Evolutionary conservation across 1,140 invertebrate species (phyloP), one percentile per base, ranked within the genome.

Genomic region (Tachypleus tridentatus): DNA sequence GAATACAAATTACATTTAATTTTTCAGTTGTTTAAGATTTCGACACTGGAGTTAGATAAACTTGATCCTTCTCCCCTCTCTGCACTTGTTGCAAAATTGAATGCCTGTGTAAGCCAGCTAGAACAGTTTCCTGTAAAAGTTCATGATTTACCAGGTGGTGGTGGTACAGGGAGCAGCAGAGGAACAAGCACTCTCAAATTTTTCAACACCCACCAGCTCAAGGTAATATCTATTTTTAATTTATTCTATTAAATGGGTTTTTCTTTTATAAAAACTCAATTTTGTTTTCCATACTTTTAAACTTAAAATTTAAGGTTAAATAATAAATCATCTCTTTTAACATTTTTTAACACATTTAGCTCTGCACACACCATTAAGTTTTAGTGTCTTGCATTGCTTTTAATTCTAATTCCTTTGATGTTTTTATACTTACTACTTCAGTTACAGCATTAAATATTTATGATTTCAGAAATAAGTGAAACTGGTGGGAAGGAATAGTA

Each of bases 71-170:
- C 81, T n/a, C 83, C 86, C 58, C 85, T 98, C 73, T 82, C 84
- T 51, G 85, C 87, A 59, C 82, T 99, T 49, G 89, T 98, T 59
- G 80, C 83, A 51, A 98, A 98, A 80, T 79, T 99, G 9, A 93
- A 93, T 77, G 92, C 91, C 64, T 98, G 95, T 78, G 87, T 98
- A 53, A 94, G 93, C 51, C 96, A 98, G 75, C 78, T 98, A 70
- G 97, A 99, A 80, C 97, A 99, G 79, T 98, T 98, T 76, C 91
- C 93, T 29, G 94, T 99, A 6, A 94, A 96, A 77, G 93, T 98
- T 60, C 91, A 95, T 74, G 91, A 95, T 77, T 81, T 93, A 71
- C 88, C 89, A 67, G 87, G 88, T 58, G 59, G 69, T 60, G 53
- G 53, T 8, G 85, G 87, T 58, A 86, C 89, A 66, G 89, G 89